Percentiles rank a stretch among this genome's conserved stretches.
phyloP scores from a whole-genome alignment of 2,113 vertebrate species.

The Penelope pileata region DNA sequence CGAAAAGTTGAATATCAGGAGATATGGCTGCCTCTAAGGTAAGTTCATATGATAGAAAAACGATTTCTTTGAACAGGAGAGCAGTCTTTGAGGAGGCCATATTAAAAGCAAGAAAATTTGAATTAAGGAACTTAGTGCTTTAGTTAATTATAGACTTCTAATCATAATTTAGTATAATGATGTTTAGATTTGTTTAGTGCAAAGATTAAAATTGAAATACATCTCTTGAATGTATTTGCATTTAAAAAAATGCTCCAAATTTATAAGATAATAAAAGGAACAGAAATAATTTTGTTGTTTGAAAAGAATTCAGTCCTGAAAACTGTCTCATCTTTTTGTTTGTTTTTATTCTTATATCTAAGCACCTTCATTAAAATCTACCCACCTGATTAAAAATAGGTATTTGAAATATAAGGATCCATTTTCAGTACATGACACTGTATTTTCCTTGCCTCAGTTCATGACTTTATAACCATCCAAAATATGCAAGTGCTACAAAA shows the following conservation, averaged over 20 bases:
- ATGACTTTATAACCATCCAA: neutral
- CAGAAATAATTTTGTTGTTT: neutral
- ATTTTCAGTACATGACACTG: neutral
- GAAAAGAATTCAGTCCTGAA: neutral
- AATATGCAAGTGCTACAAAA: neutral
- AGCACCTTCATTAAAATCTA: neutral
- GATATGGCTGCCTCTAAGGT: neutral
- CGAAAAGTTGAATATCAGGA: neutral
- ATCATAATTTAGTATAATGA: neutral
- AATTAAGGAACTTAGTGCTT: neutral
- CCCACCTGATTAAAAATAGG: neutral
- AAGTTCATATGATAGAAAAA: neutral
- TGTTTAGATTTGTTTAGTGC: neutral
- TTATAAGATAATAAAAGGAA: neutral
- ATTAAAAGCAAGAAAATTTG: neutral
- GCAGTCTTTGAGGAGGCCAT: neutral
- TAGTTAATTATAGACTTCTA: slow-evolving; percentile 2
- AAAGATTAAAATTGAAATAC: neutral
- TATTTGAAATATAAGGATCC: neutral
- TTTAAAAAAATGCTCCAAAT: neutral
- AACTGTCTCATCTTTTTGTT: neutral
- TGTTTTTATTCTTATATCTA: neutral
- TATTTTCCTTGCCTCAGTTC: neutral
- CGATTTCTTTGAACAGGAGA: neutral
- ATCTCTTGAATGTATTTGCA: neutral